Evolutionary conservation across 2,797 vertebrate species (phyloP).

Genomic region (Cheirogaleus major): DNA sequence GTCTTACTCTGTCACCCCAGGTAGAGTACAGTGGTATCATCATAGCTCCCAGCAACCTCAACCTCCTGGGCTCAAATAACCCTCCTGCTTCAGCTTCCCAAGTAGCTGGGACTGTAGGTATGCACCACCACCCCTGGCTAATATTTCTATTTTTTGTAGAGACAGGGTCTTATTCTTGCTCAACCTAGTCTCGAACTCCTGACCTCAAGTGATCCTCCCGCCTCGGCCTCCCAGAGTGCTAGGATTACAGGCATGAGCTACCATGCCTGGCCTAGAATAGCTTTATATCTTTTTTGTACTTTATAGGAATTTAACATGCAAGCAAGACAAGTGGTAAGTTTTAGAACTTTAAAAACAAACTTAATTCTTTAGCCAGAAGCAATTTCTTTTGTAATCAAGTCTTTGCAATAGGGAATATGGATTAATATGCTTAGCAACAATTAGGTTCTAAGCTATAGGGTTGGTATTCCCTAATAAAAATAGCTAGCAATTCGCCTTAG

Average conservation of each 20-base stretch:
- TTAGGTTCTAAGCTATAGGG: background rate
- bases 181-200: background rate
- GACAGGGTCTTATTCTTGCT: background rate
- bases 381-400: background rate
- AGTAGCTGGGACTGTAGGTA: no score
- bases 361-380: slow-evolving; percentile 4
- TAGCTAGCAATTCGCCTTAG: background rate
- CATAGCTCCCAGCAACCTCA: no score
- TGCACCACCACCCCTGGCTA: no score
- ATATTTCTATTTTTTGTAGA: background rate
- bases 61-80: no score
- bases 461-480: background rate
- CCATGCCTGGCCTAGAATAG: background rate
- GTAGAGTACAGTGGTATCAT: no score
- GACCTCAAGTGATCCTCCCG: background rate
- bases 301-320: background rate
- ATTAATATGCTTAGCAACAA: background rate
- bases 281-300: background rate
- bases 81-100: no score
- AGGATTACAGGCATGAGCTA: background rate
- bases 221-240: background rate
- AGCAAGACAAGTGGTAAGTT: background rate
- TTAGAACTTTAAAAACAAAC: slow-evolving; percentile 24
- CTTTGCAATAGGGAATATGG: slow-evolving; percentile 29
- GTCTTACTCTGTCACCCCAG: no score